Conservation (phyloP, 2,888 invertebrate species). For the Scelioninae gen. 1 region DNA sequence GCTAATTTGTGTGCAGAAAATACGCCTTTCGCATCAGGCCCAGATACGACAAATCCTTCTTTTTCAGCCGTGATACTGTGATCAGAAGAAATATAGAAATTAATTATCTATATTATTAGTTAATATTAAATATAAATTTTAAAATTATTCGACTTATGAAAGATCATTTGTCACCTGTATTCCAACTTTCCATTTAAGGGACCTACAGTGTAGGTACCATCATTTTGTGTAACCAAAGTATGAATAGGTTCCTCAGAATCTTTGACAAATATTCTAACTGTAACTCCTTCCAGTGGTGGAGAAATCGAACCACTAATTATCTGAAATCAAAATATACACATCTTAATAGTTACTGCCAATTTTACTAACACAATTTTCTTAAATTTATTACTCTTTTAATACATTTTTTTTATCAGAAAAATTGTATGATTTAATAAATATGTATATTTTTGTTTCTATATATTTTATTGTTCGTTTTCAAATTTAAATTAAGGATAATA, state of each 20-base stretch:
- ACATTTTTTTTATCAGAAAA: too few relatives aligned
- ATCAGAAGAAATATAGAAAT: too few relatives aligned
- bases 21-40: too few relatives aligned
- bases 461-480: too few relatives aligned
- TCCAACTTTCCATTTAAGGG: slow-evolving; percentile 90
- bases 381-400: too few relatives aligned
- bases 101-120: too few relatives aligned
- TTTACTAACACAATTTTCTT: too few relatives aligned
- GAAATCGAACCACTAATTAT: slow-evolving; percentile 79
- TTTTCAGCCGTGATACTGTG: slow-evolving; percentile 89
- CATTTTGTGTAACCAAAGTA: slow-evolving; percentile 86
- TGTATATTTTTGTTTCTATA: too few relatives aligned
- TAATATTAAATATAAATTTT: not conserved
- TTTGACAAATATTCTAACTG: slow-evolving; percentile 79
- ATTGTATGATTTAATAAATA: too few relatives aligned
- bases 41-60: slow-evolving; percentile 94
- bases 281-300: slow-evolving; percentile 80
- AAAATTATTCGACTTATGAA: not conserved
- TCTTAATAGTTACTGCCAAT: too few relatives aligned
- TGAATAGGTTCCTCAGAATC: slow-evolving; percentile 79
- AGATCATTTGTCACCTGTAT: slow-evolving; percentile 85
- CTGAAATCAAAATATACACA: slow-evolving; percentile 62
- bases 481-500: too few relatives aligned
- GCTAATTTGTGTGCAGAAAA: too few relatives aligned
- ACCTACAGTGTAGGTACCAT: slow-evolving; percentile 93